phyloP scores from a whole-genome alignment of 92 coral and sea anemone species.

The Epizoanthus rinbou region DNA sequence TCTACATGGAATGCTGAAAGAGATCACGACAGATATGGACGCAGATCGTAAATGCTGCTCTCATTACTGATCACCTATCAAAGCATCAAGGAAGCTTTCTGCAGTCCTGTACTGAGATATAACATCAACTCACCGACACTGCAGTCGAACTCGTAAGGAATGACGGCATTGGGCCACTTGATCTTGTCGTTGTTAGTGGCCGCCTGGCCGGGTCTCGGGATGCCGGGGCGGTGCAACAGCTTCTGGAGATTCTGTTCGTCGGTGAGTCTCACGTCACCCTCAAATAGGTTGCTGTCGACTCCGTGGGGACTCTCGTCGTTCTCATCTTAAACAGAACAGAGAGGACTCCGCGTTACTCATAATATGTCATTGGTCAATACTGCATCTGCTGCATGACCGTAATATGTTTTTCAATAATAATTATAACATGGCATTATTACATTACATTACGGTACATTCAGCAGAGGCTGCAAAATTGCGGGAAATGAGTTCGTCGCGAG shows the following conservation, averaged over 20 bases:
- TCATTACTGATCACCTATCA: no score
- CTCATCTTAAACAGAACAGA: not conserved
- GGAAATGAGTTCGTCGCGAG: no score
- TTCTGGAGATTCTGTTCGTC: constrained; percentile 60
- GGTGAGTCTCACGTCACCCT: constrained; percentile 77
- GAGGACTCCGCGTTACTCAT: not conserved
- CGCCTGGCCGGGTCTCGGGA: constrained; percentile 54
- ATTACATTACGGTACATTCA: no score
- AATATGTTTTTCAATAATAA: no score
- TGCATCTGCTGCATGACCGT: no score
- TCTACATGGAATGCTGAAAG: no score
- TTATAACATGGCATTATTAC: no score
- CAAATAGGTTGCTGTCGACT: constrained; percentile 50
- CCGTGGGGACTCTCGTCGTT: constrained; percentile 4
- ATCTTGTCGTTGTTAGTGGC: constrained; percentile 67
- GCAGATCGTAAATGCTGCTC: no score
- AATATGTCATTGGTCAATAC: not conserved
- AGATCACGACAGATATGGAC: no score
- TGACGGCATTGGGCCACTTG: constrained; percentile 87
- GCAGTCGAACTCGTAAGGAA: constrained; percentile 95
- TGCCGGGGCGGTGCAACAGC: constrained; percentile 1
- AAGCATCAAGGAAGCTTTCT: no score
- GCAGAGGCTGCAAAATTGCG: no score
- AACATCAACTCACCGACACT: constrained; percentile 75
- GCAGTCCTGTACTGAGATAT: no score